A percentile compares a stretch with the other conserved stretches of the same genome.
Evolutionary conservation across 2,113 vertebrate species (phyloP).

Genomic region (Xyrauchen texanus): DNA sequence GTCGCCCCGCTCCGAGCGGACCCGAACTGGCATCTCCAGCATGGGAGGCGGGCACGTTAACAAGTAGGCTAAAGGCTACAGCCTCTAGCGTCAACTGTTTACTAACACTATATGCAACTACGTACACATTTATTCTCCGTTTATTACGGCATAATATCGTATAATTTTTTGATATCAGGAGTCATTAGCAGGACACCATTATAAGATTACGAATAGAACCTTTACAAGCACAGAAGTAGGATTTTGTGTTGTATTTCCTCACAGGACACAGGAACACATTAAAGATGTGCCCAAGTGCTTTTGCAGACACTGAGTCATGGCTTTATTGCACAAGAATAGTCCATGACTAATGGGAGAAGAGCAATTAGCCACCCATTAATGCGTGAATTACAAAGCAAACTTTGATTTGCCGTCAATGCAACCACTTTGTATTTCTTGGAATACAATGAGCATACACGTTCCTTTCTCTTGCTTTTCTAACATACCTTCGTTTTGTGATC

Average conservation of each 20-base stretch:
- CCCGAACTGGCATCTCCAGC: too few species aligned
- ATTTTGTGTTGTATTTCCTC: neutral
- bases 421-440: slow-evolving; percentile 54
- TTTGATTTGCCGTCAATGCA: slow-evolving; percentile 52
- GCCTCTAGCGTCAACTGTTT: too few species aligned
- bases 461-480: slow-evolving; percentile 31
- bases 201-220: too few species aligned
- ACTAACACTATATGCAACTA: too few species aligned
- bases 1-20: too few species aligned
- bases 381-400: slow-evolving; percentile 56
- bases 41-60: too few species aligned
- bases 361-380: slow-evolving; percentile 63
- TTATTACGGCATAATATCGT: too few species aligned
- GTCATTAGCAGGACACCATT: too few species aligned
- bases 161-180: too few species aligned
- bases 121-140: too few species aligned
- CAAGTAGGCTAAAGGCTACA: too few species aligned
- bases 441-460: slow-evolving; percentile 55
- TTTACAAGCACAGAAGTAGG: too few species aligned
- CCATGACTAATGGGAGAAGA: slow-evolving; percentile 66
- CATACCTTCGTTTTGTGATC: slow-evolving; percentile 43
- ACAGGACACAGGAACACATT: slow-evolving; percentile 67
- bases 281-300: slow-evolving; percentile 61
- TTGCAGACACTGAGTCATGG: slow-evolving; percentile 52
- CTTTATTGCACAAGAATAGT: slow-evolving; percentile 70